These are phyloP conservation scores for Plodia interpunctella DNA, from an alignment of 1,140 invertebrate genomes.

Conservation along the genomic window DNA sequence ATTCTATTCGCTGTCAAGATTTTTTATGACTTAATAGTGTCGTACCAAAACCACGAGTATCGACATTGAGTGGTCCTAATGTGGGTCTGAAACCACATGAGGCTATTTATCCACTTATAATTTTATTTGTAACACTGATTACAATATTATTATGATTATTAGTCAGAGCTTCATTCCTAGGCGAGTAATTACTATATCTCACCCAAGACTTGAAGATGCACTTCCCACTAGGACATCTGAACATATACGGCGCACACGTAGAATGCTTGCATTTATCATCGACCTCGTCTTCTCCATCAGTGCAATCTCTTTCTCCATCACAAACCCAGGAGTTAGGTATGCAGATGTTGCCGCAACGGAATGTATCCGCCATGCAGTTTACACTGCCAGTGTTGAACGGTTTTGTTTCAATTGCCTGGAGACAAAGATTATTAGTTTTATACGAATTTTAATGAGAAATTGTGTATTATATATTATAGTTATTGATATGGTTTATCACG, in stretches of 20 bases:
- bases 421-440: not conserved
- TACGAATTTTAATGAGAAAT: no score
- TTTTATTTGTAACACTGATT: no score
- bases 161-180: no score
- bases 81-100: no score
- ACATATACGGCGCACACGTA: constrained; percentile 76
- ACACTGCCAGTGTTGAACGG: constrained; percentile 34
- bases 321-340: constrained; percentile 3
- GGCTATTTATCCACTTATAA: no score
- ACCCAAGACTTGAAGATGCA: constrained; percentile 79
- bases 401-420: constrained; percentile 32
- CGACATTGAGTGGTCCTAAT: no score
- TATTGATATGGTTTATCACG: no score
- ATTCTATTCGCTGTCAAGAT: no score
- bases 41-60: no score
- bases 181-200: constrained; percentile 18
- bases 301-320: constrained; percentile 36
- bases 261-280: constrained; percentile 69
- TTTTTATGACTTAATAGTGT: no score
- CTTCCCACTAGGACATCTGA: constrained; percentile 76
- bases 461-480: no score
- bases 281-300: constrained; percentile 83
- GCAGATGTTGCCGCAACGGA: constrained; percentile 1
- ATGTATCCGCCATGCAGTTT: constrained; percentile 2
- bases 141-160: no score